phyloP scores from a whole-genome alignment of 1,140 invertebrate genomes.

The Ectropis grisescens region DNA sequence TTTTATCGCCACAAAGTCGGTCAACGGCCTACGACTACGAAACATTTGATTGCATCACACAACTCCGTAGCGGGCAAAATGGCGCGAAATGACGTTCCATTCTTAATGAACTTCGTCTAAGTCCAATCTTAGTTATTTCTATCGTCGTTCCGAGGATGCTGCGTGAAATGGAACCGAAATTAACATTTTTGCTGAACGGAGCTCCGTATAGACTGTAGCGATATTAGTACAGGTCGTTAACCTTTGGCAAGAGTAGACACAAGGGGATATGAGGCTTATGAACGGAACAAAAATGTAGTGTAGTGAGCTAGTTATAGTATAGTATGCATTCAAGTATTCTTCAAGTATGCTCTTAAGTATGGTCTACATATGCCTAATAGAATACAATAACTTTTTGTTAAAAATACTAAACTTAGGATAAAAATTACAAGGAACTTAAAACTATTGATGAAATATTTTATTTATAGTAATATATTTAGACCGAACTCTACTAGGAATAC shows the following conservation, averaged over 20 bases:
- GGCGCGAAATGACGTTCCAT: conserved; percentile 10
- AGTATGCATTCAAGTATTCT: too few relatives aligned
- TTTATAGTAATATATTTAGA: too few relatives aligned
- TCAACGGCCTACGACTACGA: conserved; percentile 8
- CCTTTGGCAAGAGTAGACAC: conserved; percentile 38
- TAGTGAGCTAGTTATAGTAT: too few relatives aligned
- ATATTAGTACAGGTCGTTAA: conserved; percentile 59
- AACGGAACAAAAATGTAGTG: too few relatives aligned
- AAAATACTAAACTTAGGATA: too few relatives aligned
- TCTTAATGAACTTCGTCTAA: conserved; percentile 16
- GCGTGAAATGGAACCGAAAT: conserved; percentile 24
- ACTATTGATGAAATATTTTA: too few relatives aligned
- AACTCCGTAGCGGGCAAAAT: conserved; percentile 9
- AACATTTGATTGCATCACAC: conserved; percentile 8
- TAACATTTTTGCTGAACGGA: conserved; percentile 22
- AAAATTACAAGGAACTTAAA: too few relatives aligned
- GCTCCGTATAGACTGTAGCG: conserved; percentile 10
- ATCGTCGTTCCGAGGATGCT: conserved; percentile 13
- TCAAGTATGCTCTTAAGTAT: too few relatives aligned
- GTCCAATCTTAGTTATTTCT: conserved; percentile 16
- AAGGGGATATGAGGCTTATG: conserved; percentile 33
- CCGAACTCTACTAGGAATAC: too few relatives aligned
- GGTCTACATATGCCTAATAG: too few relatives aligned
- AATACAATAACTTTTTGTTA: too few relatives aligned
- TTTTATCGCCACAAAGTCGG: conserved; percentile 8